Percentiles rank a stretch among this genome's conserved stretches.
Evolutionary conservation across 2,888 invertebrate genomes (phyloP).

Genomic region (Rhyacophila evoluta): DNA sequence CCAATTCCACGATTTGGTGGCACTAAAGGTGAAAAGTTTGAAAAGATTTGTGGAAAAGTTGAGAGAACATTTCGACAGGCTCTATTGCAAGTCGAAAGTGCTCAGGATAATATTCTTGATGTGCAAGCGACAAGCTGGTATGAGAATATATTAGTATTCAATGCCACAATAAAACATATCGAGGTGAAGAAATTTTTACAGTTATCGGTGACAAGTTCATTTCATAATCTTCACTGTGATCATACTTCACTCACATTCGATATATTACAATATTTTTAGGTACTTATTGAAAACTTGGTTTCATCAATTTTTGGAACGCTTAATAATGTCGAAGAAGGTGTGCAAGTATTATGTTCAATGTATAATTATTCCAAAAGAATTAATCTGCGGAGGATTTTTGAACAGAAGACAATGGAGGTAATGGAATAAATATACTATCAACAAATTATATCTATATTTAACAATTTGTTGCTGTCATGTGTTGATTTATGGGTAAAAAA

Average conservation of each 20-base stretch:
- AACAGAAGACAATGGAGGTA: conserved; percentile 75
- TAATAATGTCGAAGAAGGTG: conserved; percentile 83
- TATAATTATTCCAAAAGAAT: conserved; percentile 83
- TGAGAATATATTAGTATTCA: conserved; percentile 76
- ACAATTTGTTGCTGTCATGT: no score
- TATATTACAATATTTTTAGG: conserved; percentile 70
- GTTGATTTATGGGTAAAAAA: no score
- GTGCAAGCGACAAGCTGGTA: conserved; percentile 88
- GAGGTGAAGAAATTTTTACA: conserved; percentile 62
- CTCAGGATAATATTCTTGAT: conserved; percentile 77
- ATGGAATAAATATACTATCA: conserved; percentile 46
- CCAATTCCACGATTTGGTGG: conserved; percentile 83
- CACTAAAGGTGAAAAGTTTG: conserved; percentile 76
- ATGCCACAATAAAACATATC: conserved; percentile 72
- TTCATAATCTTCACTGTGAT: background rate
- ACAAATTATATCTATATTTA: no score
- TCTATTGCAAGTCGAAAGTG: conserved; percentile 71
- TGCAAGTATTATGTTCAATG: conserved; percentile 81
- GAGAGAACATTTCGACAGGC: conserved; percentile 80
- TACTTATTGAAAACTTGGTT: conserved; percentile 86
- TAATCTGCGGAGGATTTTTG: conserved; percentile 77
- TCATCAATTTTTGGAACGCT: conserved; percentile 82
- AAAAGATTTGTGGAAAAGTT: conserved; percentile 76
- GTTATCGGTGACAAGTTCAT: no score
- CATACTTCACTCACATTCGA: background rate